Base-by-base conservation (phyloP, 1,140 invertebrate genomes). In the Aricia agestis region DNA sequence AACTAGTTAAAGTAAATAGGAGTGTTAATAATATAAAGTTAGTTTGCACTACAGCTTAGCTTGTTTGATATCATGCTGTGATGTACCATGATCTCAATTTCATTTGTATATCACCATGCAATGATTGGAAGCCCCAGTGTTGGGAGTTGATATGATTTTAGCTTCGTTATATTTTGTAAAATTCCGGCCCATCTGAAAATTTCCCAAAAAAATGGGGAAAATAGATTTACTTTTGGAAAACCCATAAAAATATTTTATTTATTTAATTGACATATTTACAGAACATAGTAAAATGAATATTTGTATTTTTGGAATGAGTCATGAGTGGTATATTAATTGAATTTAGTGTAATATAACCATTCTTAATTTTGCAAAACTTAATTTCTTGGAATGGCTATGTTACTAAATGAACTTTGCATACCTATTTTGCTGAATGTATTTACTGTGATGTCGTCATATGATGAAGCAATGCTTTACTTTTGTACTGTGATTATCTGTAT, bases 381-480 rank as follows among this genome's bases (percentile, higher is more conserved):
- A 76, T 74, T 74, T 73, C 74, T 72, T 70, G 72, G 71, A 70
- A 70, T 73, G 57, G 70, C 18, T 63, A 19, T 25, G 18, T 63
- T 63, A 25, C 17, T 18, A 4, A 25, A 25, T 4, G 6, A 63
- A 59, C 7, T n/a, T 76, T 70, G 73, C 82, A 79, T 63, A 63
- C 18, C 59, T 85, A 77, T 84, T 86, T 87, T 83, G 82, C 81
- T 76, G 80, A 82, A 84, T 80, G 77, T 82, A 74, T 83, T 79
- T 83, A 82, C 85, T 90, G 87, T 89, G 89, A 90, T 89, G 85
- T 83, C 76, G 77, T 82, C 78, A 78, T 85, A 82, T 83, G 83
- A 87, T 87, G 78, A 84, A 86, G 84, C 82, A 79, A 88, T 90
- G 88, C 88, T 90, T 90, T 90, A 89, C 84, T 89, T 86, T 88